Conservation (phyloP, 2,113 vertebrate species). For the Dasyurus viverrinus region DNA sequence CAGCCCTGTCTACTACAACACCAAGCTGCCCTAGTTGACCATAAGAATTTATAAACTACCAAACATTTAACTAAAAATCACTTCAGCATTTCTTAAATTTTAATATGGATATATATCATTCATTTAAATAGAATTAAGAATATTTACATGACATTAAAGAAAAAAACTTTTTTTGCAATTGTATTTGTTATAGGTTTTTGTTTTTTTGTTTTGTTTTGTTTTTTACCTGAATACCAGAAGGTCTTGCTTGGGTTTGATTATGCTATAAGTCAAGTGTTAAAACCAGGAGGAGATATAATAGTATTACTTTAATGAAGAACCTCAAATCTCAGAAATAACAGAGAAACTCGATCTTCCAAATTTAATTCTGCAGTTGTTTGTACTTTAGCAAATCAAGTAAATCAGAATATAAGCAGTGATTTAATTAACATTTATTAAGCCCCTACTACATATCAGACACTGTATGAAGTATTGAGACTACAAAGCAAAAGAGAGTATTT, state of each 20-base stretch:
- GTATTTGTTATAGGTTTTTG: no score
- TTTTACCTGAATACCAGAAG: neutral
- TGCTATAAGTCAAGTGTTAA: neutral
- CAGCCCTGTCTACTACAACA: neutral
- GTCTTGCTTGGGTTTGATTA: neutral
- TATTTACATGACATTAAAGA: neutral
- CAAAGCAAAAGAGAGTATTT: neutral
- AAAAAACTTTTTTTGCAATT: neutral
- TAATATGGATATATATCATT: neutral
- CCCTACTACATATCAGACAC: neutral
- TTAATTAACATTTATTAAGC: neutral
- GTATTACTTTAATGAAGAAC: neutral
- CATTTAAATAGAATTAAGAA: neutral
- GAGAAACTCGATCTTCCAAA: neutral
- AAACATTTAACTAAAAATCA: neutral
- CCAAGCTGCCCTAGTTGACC: neutral
- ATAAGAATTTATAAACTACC: neutral
- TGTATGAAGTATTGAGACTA: neutral
- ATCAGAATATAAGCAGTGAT: neutral
- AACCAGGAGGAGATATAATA: neutral
- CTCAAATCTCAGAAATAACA: neutral
- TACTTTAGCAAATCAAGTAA: neutral
- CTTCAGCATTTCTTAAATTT: neutral
- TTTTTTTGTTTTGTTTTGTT: neutral
- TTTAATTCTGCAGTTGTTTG: neutral